These are phyloP conservation scores for Dasysyrphus tricinctus DNA, from an alignment of 2,888 invertebrate species.

Conservation along the genomic window DNA sequence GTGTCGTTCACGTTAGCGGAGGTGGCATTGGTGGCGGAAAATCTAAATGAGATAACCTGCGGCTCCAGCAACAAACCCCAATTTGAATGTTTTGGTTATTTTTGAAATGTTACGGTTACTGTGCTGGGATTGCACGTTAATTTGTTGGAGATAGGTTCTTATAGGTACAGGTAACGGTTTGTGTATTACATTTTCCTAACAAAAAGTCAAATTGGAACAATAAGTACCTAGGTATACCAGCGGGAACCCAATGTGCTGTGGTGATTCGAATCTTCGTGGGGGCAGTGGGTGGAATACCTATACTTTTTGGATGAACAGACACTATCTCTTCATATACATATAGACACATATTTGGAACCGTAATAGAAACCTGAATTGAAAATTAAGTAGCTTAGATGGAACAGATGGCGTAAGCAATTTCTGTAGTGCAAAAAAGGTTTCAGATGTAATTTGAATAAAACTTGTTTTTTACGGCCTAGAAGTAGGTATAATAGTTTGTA, in stretches of 20 bases:
- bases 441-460: background rate
- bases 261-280: background rate
- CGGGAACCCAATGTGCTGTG: conserved; percentile 32
- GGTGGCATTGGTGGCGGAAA: conserved; percentile 27
- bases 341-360: conserved; percentile 1
- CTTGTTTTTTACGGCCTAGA: background rate
- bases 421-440: background rate
- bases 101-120: conserved; percentile 47
- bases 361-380: conserved; percentile 65
- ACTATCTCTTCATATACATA: no score
- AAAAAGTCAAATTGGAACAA: conserved; percentile 66
- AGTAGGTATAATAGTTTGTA: no score
- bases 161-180: conserved; percentile 46
- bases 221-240: conserved; percentile 13
- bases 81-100: conserved; percentile 54
- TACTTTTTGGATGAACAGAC: conserved; percentile 16
- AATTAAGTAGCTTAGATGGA: conserved; percentile 48
- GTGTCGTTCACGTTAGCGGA: background rate
- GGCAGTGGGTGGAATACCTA: background rate
- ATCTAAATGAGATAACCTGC: conserved; percentile 63
- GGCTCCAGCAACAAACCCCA: conserved; percentile 40
- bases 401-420: conserved; percentile 15
- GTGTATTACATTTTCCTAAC: conserved; percentile 60
- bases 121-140: conserved; percentile 45
- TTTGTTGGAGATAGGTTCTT: conserved; percentile 31